Conservation (phyloP, 2,113 vertebrate species). For the Xyliphius kryptos region DNA sequence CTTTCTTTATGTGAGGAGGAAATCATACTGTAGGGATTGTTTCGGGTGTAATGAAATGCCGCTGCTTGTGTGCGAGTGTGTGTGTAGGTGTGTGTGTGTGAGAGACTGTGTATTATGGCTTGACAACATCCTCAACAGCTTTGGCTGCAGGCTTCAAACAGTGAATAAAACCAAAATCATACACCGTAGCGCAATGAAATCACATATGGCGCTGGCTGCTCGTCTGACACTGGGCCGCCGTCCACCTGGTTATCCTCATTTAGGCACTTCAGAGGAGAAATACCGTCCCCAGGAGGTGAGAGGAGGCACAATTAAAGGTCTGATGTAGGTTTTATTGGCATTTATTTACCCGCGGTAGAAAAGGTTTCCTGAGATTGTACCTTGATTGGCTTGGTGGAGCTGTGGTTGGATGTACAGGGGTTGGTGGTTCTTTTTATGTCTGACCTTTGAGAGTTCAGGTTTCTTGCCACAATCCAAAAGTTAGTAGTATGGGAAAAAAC, state of each 20-base stretch:
- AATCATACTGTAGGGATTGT: conserved; percentile 30
- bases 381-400: too few relatives aligned
- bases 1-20: conserved; percentile 31
- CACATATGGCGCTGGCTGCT: conserved; percentile 45
- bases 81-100: too few relatives aligned
- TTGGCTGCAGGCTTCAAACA: too few relatives aligned
- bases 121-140: conserved; percentile 57
- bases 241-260: conserved; percentile 61
- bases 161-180: conserved; percentile 59
- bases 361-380: too few relatives aligned
- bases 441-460: too few relatives aligned
- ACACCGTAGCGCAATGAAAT: conserved; percentile 34
- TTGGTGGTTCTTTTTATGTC: too few relatives aligned
- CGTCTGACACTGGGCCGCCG: conserved; percentile 37
- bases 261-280: conserved; percentile 56
- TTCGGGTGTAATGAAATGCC: conserved; percentile 38
- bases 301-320: conserved; percentile 15
- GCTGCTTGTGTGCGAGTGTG: too few relatives aligned
- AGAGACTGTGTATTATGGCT: conserved; percentile 27
- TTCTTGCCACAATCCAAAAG: too few relatives aligned
- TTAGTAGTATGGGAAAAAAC: too few relatives aligned
- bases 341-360: too few relatives aligned
- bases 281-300: conserved; percentile 48
- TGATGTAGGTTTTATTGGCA: too few relatives aligned
- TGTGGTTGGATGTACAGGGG: too few relatives aligned